phyloP scores from a whole-genome alignment of 2,888 invertebrate genomes.

The Blera fallax region DNA sequence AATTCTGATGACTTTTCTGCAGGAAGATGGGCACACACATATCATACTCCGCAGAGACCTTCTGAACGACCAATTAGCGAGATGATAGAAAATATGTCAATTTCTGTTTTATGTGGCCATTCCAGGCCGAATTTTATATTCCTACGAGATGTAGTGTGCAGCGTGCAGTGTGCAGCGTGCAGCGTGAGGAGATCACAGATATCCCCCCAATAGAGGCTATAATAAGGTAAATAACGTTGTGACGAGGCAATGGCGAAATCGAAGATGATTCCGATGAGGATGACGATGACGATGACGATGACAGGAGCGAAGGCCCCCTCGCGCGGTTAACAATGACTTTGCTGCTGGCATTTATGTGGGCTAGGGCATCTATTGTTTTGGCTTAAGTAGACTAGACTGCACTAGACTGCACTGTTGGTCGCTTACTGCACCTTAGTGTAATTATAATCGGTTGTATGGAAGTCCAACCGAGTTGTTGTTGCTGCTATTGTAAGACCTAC shows the following conservation, averaged over 20 bases:
- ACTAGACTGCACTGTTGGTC: neutral
- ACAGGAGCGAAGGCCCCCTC: conserved; percentile 22
- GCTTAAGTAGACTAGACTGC: conserved; percentile 26
- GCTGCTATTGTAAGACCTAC: conserved; percentile 22
- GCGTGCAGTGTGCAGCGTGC: conserved; percentile 32
- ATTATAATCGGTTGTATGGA: conserved; percentile 22
- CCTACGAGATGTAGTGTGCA: conserved; percentile 13
- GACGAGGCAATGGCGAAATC: conserved; percentile 38
- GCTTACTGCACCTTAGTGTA: conserved; percentile 7
- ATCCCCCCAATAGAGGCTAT: conserved; percentile 36
- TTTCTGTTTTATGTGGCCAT: conserved; percentile 73
- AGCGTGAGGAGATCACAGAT: conserved; percentile 57
- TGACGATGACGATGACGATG: conserved; percentile 43
- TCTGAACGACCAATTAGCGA: conserved; percentile 74
- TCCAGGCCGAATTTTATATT: conserved; percentile 51
- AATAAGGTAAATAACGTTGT: conserved; percentile 68
- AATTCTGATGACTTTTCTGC: conserved; percentile 20
- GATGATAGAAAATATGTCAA: conserved; percentile 75
- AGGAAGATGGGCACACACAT: conserved; percentile 47
- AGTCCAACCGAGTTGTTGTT: neutral
- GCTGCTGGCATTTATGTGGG: conserved; percentile 8
- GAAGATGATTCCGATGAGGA: conserved; percentile 55
- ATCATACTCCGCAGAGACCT: conserved; percentile 60
- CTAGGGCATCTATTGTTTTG: conserved; percentile 51
- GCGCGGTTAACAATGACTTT: conserved; percentile 16